phyloP scores from a whole-genome alignment of 1,140 invertebrate species.

The Diorhabda carinulata region DNA sequence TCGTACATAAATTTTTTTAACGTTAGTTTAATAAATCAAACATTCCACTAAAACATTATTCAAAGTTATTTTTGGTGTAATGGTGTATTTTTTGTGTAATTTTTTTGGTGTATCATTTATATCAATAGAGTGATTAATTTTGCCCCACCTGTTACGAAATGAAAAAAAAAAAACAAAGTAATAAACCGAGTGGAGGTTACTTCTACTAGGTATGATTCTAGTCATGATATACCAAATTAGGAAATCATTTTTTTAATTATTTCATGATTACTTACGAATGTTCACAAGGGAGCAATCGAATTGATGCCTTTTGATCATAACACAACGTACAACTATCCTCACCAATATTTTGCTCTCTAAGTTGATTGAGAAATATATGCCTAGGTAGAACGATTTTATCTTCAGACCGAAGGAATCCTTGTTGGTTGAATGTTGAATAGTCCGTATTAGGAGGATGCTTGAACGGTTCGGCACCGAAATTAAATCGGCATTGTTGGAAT shows the following conservation, averaged over 20 bases:
- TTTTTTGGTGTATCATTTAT: no score
- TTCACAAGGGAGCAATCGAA: constrained; percentile 73
- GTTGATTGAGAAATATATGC: constrained; percentile 69
- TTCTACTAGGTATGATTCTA: not conserved
- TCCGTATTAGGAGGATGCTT: constrained; percentile 58
- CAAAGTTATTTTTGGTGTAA: no score
- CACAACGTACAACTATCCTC: constrained; percentile 88
- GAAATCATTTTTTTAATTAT: not conserved
- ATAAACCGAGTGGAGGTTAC: not conserved
- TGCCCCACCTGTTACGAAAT: no score
- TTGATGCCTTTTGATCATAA: constrained; percentile 73
- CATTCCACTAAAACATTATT: no score
- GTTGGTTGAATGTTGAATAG: constrained; percentile 75
- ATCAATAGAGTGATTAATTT: no score
- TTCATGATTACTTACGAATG: constrained; percentile 61
- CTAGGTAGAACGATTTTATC: constrained; percentile 69
- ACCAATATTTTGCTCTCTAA: constrained; percentile 69
- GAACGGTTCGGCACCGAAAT: constrained; percentile 84
- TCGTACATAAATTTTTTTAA: no score
- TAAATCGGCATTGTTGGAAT: constrained; percentile 91
- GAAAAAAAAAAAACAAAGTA: no score
- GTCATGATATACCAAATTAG: not conserved
- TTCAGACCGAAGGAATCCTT: constrained; percentile 64
- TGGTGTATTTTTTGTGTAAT: no score
- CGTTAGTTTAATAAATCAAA: no score